Evolutionary conservation across 1,140 invertebrate species (phyloP).

Genomic region (Drosophila nigrodunni): DNA sequence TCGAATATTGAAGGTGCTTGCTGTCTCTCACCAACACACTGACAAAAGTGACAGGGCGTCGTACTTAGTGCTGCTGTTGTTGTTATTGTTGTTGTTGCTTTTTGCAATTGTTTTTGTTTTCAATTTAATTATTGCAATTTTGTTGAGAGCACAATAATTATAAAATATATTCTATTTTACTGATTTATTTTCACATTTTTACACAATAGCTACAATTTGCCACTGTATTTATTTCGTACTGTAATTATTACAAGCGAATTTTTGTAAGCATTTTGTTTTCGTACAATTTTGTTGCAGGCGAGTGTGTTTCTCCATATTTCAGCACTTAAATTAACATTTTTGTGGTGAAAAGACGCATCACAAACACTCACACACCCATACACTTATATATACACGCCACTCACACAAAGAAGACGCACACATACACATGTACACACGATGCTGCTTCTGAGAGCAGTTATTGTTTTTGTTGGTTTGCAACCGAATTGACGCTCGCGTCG

Average conservation of each 20-base stretch:
- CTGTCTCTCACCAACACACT: slow-evolving; percentile 33
- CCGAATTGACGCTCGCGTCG: slow-evolving; percentile 22
- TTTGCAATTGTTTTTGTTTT: slow-evolving; percentile 24
- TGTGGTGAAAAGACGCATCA: slow-evolving; percentile 59
- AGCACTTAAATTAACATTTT: slow-evolving; percentile 74
- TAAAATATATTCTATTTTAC: background rate
- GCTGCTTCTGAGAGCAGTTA: slow-evolving; percentile 34
- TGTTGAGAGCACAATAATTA: slow-evolving; percentile 3
- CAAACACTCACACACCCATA: slow-evolving; percentile 35
- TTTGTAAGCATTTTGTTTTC: slow-evolving; percentile 13
- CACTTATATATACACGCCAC: slow-evolving; percentile 30
- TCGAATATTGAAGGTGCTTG: slow-evolving; percentile 63
- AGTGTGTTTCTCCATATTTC: slow-evolving; percentile 37
- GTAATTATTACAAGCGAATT: slow-evolving; percentile 4
- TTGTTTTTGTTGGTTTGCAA: slow-evolving; percentile 36
- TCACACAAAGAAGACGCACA: slow-evolving; percentile 28
- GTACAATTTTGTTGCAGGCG: slow-evolving; percentile 9
- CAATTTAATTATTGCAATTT: slow-evolving; percentile 16
- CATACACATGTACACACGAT: slow-evolving; percentile 46
- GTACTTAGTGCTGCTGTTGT: slow-evolving; percentile 40
- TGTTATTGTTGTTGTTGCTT: slow-evolving; percentile 23
- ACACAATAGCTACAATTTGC: background rate
- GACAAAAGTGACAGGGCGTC: slow-evolving; percentile 51
- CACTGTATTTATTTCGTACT: slow-evolving; percentile 8
- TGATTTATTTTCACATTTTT: background rate